Evolutionary conservation across 2,797 vertebrate genomes (phyloP).

Genomic region (Ispidina picta): DNA sequence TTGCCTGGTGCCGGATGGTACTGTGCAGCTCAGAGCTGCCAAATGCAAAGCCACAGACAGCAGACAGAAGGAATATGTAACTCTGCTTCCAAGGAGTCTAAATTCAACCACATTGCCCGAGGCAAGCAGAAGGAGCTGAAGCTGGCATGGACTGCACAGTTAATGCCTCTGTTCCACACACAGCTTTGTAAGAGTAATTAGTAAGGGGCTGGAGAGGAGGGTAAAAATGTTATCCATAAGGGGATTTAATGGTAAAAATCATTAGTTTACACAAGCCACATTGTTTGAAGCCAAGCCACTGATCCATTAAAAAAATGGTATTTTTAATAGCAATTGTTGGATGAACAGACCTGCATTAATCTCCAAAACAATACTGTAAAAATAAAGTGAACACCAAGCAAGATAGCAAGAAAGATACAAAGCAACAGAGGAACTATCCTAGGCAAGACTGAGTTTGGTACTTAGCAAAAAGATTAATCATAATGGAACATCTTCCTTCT

Average conservation of each 20-base stretch:
- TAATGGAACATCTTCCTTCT: neutral
- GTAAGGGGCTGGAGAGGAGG: neutral
- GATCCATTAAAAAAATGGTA: neutral
- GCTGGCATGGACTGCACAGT: fast-evolving
- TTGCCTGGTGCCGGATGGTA: conserved; percentile 31
- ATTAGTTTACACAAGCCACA: neutral
- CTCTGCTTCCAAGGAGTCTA: neutral
- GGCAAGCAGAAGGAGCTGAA: neutral
- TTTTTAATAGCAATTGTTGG: neutral
- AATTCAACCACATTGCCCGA: neutral
- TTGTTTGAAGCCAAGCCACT: neutral
- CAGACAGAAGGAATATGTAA: neutral
- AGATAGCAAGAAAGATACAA: neutral
- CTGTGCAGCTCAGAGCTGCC: neutral
- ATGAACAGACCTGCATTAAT: neutral
- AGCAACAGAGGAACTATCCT: neutral
- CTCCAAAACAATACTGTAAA: neutral
- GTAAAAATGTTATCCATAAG: neutral
- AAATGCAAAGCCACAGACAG: neutral
- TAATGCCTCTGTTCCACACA: neutral
- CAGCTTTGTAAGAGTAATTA: neutral
- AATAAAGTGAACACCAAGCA: neutral
- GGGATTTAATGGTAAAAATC: neutral
- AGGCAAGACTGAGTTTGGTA: neutral
- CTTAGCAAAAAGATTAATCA: neutral